Base-by-base conservation (phyloP, 2,113 vertebrate genomes). In the Halcyon malimbica region DNA sequence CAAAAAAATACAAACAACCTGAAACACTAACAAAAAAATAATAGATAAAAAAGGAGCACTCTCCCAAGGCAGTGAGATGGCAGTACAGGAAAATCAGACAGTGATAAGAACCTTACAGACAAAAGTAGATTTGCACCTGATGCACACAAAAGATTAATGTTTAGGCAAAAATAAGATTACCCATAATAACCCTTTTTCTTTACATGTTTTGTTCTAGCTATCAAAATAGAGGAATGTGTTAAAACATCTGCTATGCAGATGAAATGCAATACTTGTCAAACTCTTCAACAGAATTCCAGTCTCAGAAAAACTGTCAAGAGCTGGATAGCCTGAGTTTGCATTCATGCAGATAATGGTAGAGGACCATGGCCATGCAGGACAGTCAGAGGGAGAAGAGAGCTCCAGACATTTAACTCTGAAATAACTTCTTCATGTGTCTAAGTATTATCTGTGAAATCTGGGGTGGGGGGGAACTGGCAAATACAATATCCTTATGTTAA, bases 71-170 rank as follows among this genome's bases (percentile, higher is more conserved):
- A 83, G 16, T 16, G 25, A 83, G 39, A 25, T 77, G 26, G 20
- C 41, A 25, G 16, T 70, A 35, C 29, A 75, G 29, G 39, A 68
- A 60, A 81, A 53, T 35, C 39, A 62, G 33, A 51, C 19, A 26
- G 13, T 16, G 20, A 42, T 11, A 60, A 51, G 16, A 18, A 81
- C 4, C 35, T 17, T 15, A 23, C 5, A 63, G 19, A 39, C 13
- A 7, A 65, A 51, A 8, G 24, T 11, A 46, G 11, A 41, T 67
- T 67, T 74, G 19, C 7, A 39, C 67, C 17, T 54, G 33, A 53
- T 3, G 3, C 13, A 46, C 1, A 0, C 1, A 1, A 79, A 79
- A 73, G 25, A 41, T 18, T 15, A 84, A 57, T 11, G 5, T 56
- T 54, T 19, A 48, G 20, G 10, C 75, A 69, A 56, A 69, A 73